Evolutionary conservation across 2,888 invertebrate genomes (phyloP), one percentile per base, ranked within the genome.

Genomic region (Notodonta ziczac): DNA sequence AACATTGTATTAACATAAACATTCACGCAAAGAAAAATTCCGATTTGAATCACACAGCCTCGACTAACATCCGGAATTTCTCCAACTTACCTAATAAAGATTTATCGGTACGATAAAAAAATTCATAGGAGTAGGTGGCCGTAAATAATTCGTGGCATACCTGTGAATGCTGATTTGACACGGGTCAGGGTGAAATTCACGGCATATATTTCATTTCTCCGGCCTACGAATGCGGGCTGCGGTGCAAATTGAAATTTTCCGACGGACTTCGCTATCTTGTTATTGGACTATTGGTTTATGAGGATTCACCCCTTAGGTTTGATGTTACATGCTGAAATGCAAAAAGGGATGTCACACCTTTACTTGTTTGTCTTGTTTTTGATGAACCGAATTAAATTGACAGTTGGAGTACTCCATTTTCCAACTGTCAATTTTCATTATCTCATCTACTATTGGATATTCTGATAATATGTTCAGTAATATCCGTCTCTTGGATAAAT

Each of bases 91-190:
- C 87, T 90, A 89, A 89, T 90, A 90, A 89, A 90, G 90, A 90
- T 90, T 90, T 91, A 90, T 90, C 81, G 86, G 82, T 70, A 76
- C 82, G 88, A 90, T 90, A 90, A 91, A 90, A 90, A 90, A 69
- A 74, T 89, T 90, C 88, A 88, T 90, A 88, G 88, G 88, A 76
- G 81, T 85, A 89, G 87, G 84, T 83, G 85, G 83, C 84, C 89
- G 88, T 90, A 91, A 90, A 91, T 91, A 91, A 91, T 90, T 88
- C 85, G 86, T 86, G 87, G 89, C 86, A 86, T 91, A 90, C 91
- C 91, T 91, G 90, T 84, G 84, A 90, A 90, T 91, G 90, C 91
- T 91, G 90, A 91, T 90, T 91, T 89, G 91, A 91, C 91, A 88
- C 82, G 91, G 91, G 91, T 91, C 91, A 90, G 85, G 82, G 83